Evolutionary conservation across 2,113 vertebrate species (phyloP), one percentile per base, ranked within the genome.

Genomic region (Takifugu flavidus): DNA sequence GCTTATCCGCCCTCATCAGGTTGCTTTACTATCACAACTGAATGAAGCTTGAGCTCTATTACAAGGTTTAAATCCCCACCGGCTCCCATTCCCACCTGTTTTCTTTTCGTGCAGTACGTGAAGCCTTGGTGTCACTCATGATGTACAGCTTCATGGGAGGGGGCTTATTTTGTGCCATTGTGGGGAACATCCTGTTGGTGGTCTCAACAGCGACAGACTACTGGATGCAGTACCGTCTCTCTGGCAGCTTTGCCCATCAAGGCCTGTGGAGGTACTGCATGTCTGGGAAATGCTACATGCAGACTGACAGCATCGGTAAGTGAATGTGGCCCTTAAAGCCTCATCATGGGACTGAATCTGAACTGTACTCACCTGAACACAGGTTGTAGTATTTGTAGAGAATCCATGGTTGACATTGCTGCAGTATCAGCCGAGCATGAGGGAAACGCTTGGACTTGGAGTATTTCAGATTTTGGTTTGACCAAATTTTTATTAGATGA

Each of bases 121-220:
- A 51, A 68, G 69, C 68, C 58, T 62, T 63, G 72, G 82, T 47
- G 29, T 75, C 57, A 59, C 70, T 84, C 87, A 90, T 82, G 79
- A 95, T 95, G 94, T 93, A 95, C 91, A 95, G 94, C 82, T 94
- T 96, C 79, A 93, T 94, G 94, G 93, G 93, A 84, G 93, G 94
- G 25, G 94, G 94, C 57, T 91, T 96, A 31, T 94, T 95, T 80
- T 96, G 94, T 62, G 94, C 94, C 88, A 91, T 93, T 10, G 91
- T 95, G 80, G 94, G 91, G 44, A 94, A 94, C 86, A 91, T 95
- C 85, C 89, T 96, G 50, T 70, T 96, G 83, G 91, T 92, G 82
- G 93, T 94, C 54, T 93, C 94, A 65, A 93, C 93, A 0, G 94
- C 92, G 0, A 96, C 94, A 0, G 94, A 95, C 82, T 94, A 94